Base-by-base conservation (phyloP, 1,140 invertebrate species). In the Eriosoma lanigerum region DNA sequence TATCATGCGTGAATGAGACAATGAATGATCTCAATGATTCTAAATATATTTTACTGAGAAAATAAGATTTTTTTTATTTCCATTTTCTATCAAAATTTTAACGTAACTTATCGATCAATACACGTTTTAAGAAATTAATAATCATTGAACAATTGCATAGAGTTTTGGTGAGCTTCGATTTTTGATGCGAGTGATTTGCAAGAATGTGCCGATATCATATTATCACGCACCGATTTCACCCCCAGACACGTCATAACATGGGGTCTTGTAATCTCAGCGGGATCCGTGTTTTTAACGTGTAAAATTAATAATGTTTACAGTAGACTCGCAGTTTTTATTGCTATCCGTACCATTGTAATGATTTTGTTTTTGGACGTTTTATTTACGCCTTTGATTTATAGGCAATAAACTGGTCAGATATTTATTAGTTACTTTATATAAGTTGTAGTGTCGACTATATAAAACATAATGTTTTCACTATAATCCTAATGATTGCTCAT, bases 281-380 rank as follows among this genome's bases (percentile, higher is more conserved):
- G 68, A n/a, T 52, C 17, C 68, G 68, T 72, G 48, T 72, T 72
- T 72, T 52, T 21, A 29, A 52, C 9, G 68, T 52, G 68, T 72
- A 72, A 72, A 72, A 72, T 72, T 72, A 72, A 72, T 72, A 52
- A 72, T 29, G 68, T 52, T 72, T 72, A 68, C 66, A 68, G 21
- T 21, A 21, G 8, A 24, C 21, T 10, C 6, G 13, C 44, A 38
- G 13, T 68, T 68, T 48, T 46, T 68, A 48, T 48, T 46, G 66
- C 62, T 1, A 26, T 0, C 15, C 21, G 13, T 26, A 38, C 44
- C 38, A 6, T 48, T 26, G 66, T 68, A 68, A 68, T 66, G 64
- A 66, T 66, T 66, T 66, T 44, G 38, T 66, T 66, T 46, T 46
- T 38, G 32, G 32, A 44, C 62, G 62, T 44, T 46, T 3, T 13